Evolutionary conservation across 2,888 invertebrate species (phyloP).

Genomic region (Acrocera orbiculus): DNA sequence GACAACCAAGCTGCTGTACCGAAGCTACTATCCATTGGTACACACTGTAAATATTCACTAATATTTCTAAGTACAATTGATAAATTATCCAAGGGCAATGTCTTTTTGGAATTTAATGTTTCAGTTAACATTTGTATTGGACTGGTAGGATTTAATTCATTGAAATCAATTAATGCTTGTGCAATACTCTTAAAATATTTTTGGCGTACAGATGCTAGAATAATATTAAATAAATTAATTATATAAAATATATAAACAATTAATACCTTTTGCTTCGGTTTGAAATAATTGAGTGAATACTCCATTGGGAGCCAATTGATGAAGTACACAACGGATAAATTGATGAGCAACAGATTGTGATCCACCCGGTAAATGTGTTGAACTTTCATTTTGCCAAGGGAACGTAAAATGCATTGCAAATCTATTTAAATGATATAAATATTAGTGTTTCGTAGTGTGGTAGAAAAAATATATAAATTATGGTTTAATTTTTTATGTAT

Average conservation of each 20-base stretch:
- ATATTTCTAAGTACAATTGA: slow-evolving; percentile 76
- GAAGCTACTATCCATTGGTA: slow-evolving; percentile 62
- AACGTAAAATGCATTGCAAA: slow-evolving; percentile 62
- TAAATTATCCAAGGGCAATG: slow-evolving; percentile 49
- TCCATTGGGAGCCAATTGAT: slow-evolving; percentile 92
- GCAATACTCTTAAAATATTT: slow-evolving; percentile 91
- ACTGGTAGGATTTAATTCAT: slow-evolving; percentile 85
- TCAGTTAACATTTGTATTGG: slow-evolving; percentile 71
- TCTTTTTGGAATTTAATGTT: slow-evolving; percentile 61
- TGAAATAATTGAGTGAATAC: slow-evolving; percentile 92
- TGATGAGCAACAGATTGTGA: slow-evolving; percentile 92
- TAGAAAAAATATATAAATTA: slow-evolving; percentile 1
- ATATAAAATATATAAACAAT: no score
- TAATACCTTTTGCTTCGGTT: slow-evolving; percentile 69
- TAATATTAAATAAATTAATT: neutral
- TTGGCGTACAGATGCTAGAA: slow-evolving; percentile 40
- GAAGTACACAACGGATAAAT: slow-evolving; percentile 87
- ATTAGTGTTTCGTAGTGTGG: no score
- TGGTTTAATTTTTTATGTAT: neutral
- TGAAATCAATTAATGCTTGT: slow-evolving; percentile 85
- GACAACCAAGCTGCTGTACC: slow-evolving; percentile 60
- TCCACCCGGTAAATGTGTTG: slow-evolving; percentile 81
- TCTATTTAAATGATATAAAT: no score
- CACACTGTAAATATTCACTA: slow-evolving; percentile 80
- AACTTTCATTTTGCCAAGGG: slow-evolving; percentile 77